Evolutionary conservation across 2,113 vertebrate species (phyloP), one percentile per base, ranked within the genome.

Genomic region (Vireo altiloquus): DNA sequence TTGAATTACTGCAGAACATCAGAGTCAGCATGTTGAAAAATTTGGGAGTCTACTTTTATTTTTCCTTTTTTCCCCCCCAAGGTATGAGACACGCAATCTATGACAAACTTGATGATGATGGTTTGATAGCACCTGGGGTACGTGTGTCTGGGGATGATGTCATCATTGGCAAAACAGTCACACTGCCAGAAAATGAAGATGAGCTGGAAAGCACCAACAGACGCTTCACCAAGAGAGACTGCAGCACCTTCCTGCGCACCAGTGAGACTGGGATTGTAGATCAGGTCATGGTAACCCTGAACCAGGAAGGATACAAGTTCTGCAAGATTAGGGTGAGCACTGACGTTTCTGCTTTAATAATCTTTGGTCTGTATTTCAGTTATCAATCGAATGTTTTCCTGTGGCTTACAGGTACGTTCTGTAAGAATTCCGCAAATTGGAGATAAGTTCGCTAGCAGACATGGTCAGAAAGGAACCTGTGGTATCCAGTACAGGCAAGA

Each of bases 231-330:
- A 99, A 99, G 97, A 98, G 99, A 47, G 99, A 99, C 95, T 99
- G 99, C 60, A 99, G 99, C 97, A 99, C 99, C 11, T 99, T 99
- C 46, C 98, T 99, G 46, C 98, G 99, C 16, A 99, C 99, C 20
- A 99, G 99, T 2, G 99, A 99, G 97, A 99, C 99, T 0, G 99
- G 99, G 20, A 99, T 99, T 54, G 99, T 99, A n/a, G 99, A 99
- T 96, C 99, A 99, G 96, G 99, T 99, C 76, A 99, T 99, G 99
- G 99, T 99, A 40, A 99, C 99, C 2, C 98, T 99, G 53, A 99
- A 99, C 97, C 99, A 99, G 97, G 99, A 99, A 96, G 99, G 99
- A 33, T 99, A 99, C 97, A 99, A 99, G 92, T 99, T 99, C 98
- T 99, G 99, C 97, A 99, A 99, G 97, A 99, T 99, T 78, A 97